Conservation (phyloP, 2,113 vertebrate species). For the Gila orcuttii region DNA sequence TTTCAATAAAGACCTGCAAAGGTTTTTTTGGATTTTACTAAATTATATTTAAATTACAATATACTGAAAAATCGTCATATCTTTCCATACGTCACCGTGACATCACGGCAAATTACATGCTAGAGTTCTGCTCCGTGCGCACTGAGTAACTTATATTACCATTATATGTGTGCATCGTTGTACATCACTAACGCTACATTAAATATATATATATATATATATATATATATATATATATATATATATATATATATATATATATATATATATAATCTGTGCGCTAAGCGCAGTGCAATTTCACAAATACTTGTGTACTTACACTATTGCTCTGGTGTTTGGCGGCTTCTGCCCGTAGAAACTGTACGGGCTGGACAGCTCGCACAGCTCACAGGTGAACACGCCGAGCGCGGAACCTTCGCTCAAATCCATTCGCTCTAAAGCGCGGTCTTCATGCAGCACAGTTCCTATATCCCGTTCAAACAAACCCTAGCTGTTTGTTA, state of each 20-base stretch:
- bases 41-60: too few relatives aligned
- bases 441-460: background rate
- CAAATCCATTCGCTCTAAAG: constrained; percentile 20
- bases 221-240: too few relatives aligned
- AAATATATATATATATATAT: too few relatives aligned
- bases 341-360: constrained; percentile 84
- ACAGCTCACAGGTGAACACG: constrained; percentile 81
- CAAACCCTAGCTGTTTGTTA: background rate
- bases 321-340: constrained; percentile 77
- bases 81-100: too few relatives aligned
- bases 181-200: background rate
- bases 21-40: too few relatives aligned
- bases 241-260: too few relatives aligned
- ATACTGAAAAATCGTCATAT: too few relatives aligned
- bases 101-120: too few relatives aligned
- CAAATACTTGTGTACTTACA: constrained; percentile 75
- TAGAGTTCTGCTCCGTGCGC: too few relatives aligned
- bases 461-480: background rate
- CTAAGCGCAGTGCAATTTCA: background rate
- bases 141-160: too few relatives aligned
- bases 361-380: constrained; percentile 76
- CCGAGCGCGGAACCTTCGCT: constrained; percentile 58
- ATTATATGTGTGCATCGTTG: too few relatives aligned
- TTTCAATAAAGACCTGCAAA: too few relatives aligned
- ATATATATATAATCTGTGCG: background rate